Evolutionary conservation across 1,140 invertebrate species (phyloP), one percentile per base, ranked within the genome.

Genomic region (Drosophila ficusphila): DNA sequence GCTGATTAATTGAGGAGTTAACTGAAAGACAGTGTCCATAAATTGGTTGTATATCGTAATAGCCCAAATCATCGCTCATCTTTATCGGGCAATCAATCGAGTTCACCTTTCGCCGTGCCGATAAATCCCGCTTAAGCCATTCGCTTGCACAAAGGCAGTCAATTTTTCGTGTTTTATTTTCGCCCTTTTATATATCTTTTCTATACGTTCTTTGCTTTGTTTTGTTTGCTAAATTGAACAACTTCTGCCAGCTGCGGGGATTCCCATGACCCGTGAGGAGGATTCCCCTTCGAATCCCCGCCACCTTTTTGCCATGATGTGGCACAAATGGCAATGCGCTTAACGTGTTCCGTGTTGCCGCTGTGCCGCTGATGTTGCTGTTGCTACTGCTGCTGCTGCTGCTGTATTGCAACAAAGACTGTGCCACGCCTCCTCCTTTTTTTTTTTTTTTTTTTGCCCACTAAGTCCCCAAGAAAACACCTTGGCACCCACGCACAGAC

Each of bases 251-350:
- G 79, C 69, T 82, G 79, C 69, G 62, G 56, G 74, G 54, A 39
- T 85, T 83, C 79, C 56, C 79, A 83, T 65, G 79, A 71, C 7
- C 23, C 21, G 7, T 11, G 14, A 31, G 23, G 23, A 18, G 16
- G 34, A 12, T 21, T 8, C 42, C 27, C 8, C n/a, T n/a, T n/a
- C n/a, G n/a, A n/a, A n/a, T n/a, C n/a, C n/a, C n/a, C n/a, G n/a
- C n/a, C 29, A 25, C 54, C 54, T 23, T 68, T 68, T 73, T 65
- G 49, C 51, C 71, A 56, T 83, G 79, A 86, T 86, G 79, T 83
- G 79, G 81, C 79, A 86, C 81, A 83, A 83, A 83, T 83, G 79
- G 79, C 79, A 82, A 82, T 85, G 79, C 81, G 79, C 79, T 83
- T 83, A 83, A 79, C 81, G 81, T 83, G 74, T 82, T 75, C 29